Base-by-base conservation (phyloP, 1,140 invertebrate genomes). In the Leptinotarsa texana region DNA sequence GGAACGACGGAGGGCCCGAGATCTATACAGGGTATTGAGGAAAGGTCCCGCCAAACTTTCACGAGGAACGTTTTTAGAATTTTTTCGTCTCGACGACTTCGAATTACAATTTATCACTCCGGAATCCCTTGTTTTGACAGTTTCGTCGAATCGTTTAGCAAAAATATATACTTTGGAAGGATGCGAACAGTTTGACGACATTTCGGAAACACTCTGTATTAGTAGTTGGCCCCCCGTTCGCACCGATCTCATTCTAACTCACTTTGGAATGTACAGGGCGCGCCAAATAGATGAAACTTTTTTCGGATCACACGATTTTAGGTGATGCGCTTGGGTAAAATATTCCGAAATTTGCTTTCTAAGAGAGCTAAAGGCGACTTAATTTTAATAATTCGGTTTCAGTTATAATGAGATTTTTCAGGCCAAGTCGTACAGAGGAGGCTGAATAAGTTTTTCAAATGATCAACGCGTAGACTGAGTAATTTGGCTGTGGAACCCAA, bases 181-280 rank as follows among this genome's bases (percentile, higher is more conserved):
- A 11, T 42, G 33, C 8, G 33, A 42, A 57, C 15, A 57, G 51
- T 57, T 57, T 65, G 11, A 22, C 15, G n/a, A 21, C 63, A 69
- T 69, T 42, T 69, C 68, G 27, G 48, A 48, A 71, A 77, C 42
- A 57, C 72, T 63, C 71, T 70, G 69, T 70, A 33, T 72, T 33
- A 21, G 22, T 72, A 61, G 74, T 75, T 80, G 78, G 75, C 77
- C 76, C 77, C 70, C 72, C 75, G 69, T 73, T 62, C 78, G 76
- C 74, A 75, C 77, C 73, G 73, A 61, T 74, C 62, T 73, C 70
- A 74, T 75, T 75, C 74, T 78, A 76, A 77, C 78, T 80, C 80
- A 80, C 81, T 80, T 79, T 80, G 80, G 75, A 79, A 73, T 72
- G 70, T 77, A 75, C 48, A 74, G 51, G 57, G 66, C 67, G 69